Evolutionary conservation across 2,888 invertebrate genomes (phyloP).

Genomic region (Melinaea menophilus): DNA sequence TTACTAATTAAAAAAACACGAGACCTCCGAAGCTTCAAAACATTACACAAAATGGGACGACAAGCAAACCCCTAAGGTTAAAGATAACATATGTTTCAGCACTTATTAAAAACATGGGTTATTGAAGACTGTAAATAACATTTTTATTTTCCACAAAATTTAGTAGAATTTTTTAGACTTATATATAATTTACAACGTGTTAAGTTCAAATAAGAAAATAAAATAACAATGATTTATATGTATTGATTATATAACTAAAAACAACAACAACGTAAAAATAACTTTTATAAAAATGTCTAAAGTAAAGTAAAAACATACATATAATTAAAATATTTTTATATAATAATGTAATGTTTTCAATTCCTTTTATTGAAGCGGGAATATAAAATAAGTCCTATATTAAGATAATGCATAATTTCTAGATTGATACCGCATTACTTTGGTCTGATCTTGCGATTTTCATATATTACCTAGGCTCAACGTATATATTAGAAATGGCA

Average conservation of each 20-base stretch:
- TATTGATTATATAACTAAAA: not conserved
- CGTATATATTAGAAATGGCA: conserved; percentile 15
- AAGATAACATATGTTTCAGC: too few relatives aligned
- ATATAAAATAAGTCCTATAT: conserved; percentile 23
- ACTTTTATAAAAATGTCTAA: not conserved
- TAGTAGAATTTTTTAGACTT: too few relatives aligned
- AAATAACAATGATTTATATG: not conserved
- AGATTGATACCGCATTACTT: conserved; percentile 20
- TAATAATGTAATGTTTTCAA: conserved; percentile 5
- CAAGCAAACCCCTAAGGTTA: too few relatives aligned
- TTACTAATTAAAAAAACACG: too few relatives aligned
- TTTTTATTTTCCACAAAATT: too few relatives aligned
- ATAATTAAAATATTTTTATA: not conserved
- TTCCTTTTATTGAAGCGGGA: conserved; percentile 13
- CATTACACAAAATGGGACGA: too few relatives aligned
- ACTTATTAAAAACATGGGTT: too few relatives aligned
- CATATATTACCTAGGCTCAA: conserved; percentile 20
- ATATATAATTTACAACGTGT: too few relatives aligned
- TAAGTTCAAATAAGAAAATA: not conserved
- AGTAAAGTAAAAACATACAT: not conserved
- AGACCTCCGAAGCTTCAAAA: too few relatives aligned
- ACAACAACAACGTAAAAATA: too few relatives aligned
- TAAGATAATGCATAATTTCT: conserved; percentile 28
- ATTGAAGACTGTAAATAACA: too few relatives aligned
- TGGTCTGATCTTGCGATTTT: conserved; percentile 23